phyloP scores from a whole-genome alignment of 2,888 invertebrate species.

The Lithosia quadra region DNA sequence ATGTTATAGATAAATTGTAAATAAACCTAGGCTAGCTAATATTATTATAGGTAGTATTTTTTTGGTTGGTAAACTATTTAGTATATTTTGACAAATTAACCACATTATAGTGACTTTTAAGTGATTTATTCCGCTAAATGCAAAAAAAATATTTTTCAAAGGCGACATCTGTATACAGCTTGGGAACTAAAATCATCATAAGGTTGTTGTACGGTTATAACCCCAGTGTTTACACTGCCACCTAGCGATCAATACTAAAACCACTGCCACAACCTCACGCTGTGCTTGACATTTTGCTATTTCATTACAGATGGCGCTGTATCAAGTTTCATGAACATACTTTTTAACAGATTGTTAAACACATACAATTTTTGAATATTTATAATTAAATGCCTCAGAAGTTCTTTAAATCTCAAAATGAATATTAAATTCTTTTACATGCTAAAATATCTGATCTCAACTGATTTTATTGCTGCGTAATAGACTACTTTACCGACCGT shows the following conservation, averaged over 20 bases:
- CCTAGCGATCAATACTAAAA: slow-evolving; percentile 19
- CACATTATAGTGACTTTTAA: too few species aligned
- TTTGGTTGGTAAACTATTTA: too few species aligned
- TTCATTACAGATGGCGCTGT: slow-evolving; percentile 40
- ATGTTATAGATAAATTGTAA: too few species aligned
- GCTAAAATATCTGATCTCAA: slow-evolving; percentile 21
- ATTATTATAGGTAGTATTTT: too few species aligned
- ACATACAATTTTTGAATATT: neutral
- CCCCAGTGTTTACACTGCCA: slow-evolving; percentile 19
- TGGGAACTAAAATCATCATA: slow-evolving; percentile 10
- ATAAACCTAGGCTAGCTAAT: too few species aligned
- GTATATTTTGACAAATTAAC: too few species aligned
- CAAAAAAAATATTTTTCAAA: neutral
- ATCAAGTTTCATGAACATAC: neutral
- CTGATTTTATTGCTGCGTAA: slow-evolving; percentile 70
- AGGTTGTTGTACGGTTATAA: neutral
- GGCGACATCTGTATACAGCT: slow-evolving; percentile 35
- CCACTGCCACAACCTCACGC: neutral
- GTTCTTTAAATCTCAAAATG: neutral
- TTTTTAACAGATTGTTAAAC: neutral
- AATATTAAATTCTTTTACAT: slow-evolving; percentile 2
- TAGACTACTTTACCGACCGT: slow-evolving; percentile 74
- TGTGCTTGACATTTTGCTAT: neutral
- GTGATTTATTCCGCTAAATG: neutral
- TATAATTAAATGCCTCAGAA: neutral